A percentile compares a stretch with the other conserved stretches of the same genome.
These are phyloP conservation scores for Cladopsammia gracilis DNA, from an alignment of 64 coral and sea anemone species.

Conservation along the genomic window DNA sequence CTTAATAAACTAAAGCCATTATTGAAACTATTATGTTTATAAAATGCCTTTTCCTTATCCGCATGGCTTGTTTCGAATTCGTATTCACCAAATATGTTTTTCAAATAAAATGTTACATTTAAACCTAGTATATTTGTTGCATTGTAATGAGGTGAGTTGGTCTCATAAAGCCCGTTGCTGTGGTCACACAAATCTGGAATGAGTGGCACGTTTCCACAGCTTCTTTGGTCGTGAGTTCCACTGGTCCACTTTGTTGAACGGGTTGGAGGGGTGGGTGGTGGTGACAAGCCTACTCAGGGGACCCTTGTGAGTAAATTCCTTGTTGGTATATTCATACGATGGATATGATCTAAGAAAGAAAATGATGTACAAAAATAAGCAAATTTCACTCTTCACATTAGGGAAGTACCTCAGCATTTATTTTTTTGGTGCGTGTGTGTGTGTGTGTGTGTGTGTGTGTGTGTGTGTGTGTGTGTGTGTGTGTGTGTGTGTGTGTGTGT, in stretches of 20 bases:
- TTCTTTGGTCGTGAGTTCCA: constrained; percentile 68
- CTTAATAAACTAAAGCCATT: neutral
- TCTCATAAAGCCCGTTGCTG: neutral
- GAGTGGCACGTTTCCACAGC: constrained; percentile 54
- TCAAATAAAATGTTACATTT: neutral
- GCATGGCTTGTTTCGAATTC: neutral
- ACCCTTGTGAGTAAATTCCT: constrained; percentile 81
- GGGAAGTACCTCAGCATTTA: too few relatives aligned
- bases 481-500: too few relatives aligned
- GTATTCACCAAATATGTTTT: neutral
- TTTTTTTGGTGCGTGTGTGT: too few relatives aligned
- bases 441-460: too few relatives aligned
- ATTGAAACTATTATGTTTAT: neutral
- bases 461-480: too few relatives aligned
- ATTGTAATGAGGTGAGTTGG: neutral
- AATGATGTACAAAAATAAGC: neutral
- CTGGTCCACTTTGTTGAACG: constrained; percentile 85
- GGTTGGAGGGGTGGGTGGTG: constrained; percentile 79
- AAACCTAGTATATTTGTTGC: neutral
- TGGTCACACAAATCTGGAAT: constrained; percentile 33
- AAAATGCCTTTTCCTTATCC: neutral
- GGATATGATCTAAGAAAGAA: constrained; percentile 60
- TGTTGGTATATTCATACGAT: constrained; percentile 68
- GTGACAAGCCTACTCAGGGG: constrained; percentile 85
- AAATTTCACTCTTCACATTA: too few relatives aligned